Conservation (phyloP, 1,140 invertebrate genomes). For the Drosophila repletoides region DNA sequence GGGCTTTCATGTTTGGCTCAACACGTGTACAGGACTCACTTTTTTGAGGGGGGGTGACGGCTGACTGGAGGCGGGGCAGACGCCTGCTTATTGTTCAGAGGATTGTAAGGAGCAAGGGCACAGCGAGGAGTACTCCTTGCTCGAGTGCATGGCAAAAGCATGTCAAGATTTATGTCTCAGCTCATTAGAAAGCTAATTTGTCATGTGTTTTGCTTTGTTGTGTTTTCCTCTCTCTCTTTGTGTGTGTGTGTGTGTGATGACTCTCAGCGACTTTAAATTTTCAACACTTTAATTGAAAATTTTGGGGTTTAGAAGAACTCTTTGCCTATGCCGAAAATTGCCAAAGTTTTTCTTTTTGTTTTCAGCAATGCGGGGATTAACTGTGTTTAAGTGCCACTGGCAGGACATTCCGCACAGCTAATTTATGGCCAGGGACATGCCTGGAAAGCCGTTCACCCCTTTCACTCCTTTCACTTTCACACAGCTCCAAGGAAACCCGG, state of each 20-base stretch:
- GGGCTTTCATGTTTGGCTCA: slow-evolving; percentile 56
- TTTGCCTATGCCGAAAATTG: slow-evolving; percentile 46
- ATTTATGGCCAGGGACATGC: slow-evolving; percentile 58
- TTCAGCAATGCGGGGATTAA: slow-evolving; percentile 64
- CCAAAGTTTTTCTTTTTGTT: slow-evolving; percentile 62
- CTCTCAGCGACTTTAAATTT: slow-evolving; percentile 58
- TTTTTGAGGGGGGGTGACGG: background rate
- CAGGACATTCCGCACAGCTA: slow-evolving; percentile 59
- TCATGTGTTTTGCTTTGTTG: slow-evolving; percentile 50
- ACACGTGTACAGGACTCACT: slow-evolving; percentile 66
- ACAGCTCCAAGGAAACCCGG: slow-evolving; percentile 9
- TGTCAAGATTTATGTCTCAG: slow-evolving; percentile 75
- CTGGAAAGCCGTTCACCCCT: too few species aligned
- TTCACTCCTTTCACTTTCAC: slow-evolving; percentile 71
- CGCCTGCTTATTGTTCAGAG: slow-evolving; percentile 21
- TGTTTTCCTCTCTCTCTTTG: background rate
- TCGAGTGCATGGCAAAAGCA: slow-evolving; percentile 47
- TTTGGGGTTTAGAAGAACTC: slow-evolving; percentile 33
- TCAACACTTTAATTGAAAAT: slow-evolving; percentile 77
- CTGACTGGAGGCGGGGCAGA: background rate
- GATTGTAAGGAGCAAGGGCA: background rate
- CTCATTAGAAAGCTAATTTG: slow-evolving; percentile 79
- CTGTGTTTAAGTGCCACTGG: slow-evolving; percentile 68
- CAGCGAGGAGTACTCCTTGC: background rate
- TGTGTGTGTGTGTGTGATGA: too few species aligned